phyloP scores from a whole-genome alignment of 2,797 vertebrate genomes.

The Harpagifer antarcticus region DNA sequence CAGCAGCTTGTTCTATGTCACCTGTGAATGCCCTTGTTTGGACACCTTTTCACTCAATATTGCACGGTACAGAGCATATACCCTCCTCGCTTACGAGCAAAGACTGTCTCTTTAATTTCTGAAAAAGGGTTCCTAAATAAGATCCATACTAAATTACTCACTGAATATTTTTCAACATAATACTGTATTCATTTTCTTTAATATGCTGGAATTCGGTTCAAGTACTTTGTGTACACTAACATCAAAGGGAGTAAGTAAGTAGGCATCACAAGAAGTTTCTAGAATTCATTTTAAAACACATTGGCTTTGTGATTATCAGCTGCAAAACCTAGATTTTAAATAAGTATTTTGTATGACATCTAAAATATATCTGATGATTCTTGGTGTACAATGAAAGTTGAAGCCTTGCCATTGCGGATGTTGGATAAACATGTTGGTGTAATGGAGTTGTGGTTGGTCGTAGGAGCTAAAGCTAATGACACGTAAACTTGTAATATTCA shows the following conservation, averaged over 20 bases:
- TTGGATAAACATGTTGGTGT: too few species aligned
- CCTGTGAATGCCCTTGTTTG: conserved; percentile 20
- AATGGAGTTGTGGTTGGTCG: background rate
- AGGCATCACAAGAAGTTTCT: background rate
- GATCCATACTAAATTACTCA: background rate
- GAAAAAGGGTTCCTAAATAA: conserved; percentile 1
- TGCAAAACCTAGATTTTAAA: background rate
- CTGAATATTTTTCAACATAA: background rate
- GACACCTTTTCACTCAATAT: conserved; percentile 52
- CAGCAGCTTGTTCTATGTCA: conserved; percentile 58
- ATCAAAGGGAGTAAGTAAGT: background rate
- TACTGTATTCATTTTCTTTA: background rate
- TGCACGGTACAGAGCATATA: conserved; percentile 18
- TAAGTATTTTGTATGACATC: background rate
- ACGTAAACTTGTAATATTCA: background rate
- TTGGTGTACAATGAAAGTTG: background rate
- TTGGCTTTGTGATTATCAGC: background rate
- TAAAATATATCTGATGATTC: background rate
- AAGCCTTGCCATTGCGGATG: too few species aligned
- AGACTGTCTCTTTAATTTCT: conserved; percentile 7
- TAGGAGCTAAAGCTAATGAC: background rate
- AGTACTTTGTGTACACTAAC: background rate
- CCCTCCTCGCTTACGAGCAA: conserved; percentile 15
- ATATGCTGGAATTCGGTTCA: background rate
- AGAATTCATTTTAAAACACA: background rate